Base-by-base conservation (phyloP, 2,113 vertebrate genomes). In the Chaetura pelagica region DNA sequence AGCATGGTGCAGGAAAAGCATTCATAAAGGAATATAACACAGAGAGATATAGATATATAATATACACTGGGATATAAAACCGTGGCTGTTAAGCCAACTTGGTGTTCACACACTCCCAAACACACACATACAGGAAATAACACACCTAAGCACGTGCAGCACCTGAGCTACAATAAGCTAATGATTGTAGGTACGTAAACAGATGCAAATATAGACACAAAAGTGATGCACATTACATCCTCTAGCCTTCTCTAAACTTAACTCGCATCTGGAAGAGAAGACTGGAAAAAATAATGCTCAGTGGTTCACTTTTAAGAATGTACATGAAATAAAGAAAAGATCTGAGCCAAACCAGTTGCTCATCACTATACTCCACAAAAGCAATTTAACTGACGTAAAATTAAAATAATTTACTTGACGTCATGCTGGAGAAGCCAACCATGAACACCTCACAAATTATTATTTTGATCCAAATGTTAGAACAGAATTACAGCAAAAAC, bases 391-490 rank as follows among this genome's bases (percentile, higher is more conserved):
- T 88, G 90, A 96, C 49, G 44, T 87, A 91, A 96, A 91, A 93
- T 84, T 89, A 73, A 94, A 91, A 95, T 96, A 96, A 97, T 94
- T 94, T 94, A 97, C 66, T 94, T 95, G 89, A 97, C 84, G 52
- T 97, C 97, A 97, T 24, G 40, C 64, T 91, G 76, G 84, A 82
- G 82, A 95, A 97, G 12, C 76, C 93, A 96, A 90, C 62, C 84
- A 95, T 63, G 66, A 90, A 92, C 89, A 96, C 10, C 58, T 95
- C 82, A 91, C 85, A 94, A 84, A 97, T 94, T 96, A 95, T 94
- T 97, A 97, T 96, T 98, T 98, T 97, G 90, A 97, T 87, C 89
- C 85, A 97, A 96, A 67, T 95, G 86, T 97, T 97, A 94, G 72
- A 93, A 95, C 63, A 71, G 48, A 95, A 96, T 95, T 95, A 94